These are phyloP conservation scores for Leptopilina boulardi DNA, from an alignment of 1,140 invertebrate species.

Conservation along the genomic window DNA sequence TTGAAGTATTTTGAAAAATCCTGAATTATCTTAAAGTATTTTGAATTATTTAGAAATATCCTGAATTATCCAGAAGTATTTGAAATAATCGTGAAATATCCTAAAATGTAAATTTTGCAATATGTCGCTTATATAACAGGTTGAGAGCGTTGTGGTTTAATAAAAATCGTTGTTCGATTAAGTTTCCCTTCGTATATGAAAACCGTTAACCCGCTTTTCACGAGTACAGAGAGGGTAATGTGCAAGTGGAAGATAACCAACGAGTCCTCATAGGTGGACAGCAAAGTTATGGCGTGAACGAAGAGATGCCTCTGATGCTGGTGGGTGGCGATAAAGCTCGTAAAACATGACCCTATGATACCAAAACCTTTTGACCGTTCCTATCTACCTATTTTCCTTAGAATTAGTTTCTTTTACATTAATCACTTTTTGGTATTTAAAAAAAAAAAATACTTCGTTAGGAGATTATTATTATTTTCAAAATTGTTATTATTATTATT, in stretches of 20 bases:
- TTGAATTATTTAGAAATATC: too few relatives aligned
- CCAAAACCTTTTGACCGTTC: conserved; percentile 43
- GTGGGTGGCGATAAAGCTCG: conserved; percentile 56
- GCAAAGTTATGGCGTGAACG: conserved; percentile 47
- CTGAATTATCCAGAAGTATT: too few relatives aligned
- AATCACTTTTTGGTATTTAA: too few relatives aligned
- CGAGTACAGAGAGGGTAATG: neutral
- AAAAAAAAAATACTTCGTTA: too few relatives aligned
- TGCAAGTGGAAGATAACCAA: neutral
- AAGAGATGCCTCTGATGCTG: conserved; percentile 45
- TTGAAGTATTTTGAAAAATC: too few relatives aligned
- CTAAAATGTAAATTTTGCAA: neutral
- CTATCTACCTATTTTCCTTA: neutral
- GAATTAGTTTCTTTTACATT: too few relatives aligned
- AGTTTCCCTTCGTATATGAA: neutral
- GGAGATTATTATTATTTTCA: too few relatives aligned
- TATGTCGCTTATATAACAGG: neutral
- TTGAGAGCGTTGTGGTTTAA: neutral
- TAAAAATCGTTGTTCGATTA: conserved; percentile 3
- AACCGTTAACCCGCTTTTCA: neutral
- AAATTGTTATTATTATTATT: too few relatives aligned
- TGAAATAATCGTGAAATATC: too few relatives aligned
- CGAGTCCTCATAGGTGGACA: conserved; percentile 19
- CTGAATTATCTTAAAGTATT: too few relatives aligned
- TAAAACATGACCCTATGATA: conserved; percentile 54